A percentile compares a stretch with the other conserved stretches of the same genome.
These are phyloP conservation scores for Spinibarbus caldwelli DNA, from an alignment of 2,797 vertebrate species.

Conservation along the genomic window DNA sequence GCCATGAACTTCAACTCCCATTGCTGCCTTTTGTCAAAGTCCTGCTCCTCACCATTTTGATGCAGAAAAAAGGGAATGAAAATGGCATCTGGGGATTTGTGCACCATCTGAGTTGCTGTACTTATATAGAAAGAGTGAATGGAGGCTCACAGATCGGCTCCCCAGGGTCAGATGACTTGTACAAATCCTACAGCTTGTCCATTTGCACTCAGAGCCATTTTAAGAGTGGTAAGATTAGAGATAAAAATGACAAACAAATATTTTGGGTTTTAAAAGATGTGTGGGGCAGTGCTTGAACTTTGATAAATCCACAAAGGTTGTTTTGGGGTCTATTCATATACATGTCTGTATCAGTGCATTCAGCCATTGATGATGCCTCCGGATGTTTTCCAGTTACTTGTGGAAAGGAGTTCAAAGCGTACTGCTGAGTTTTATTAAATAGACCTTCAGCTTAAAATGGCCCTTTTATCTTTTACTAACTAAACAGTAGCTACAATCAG, in stretches of 20 bases:
- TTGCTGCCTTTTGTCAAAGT: constrained; percentile 44
- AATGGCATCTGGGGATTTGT: constrained; percentile 61
- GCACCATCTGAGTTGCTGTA: constrained; percentile 62
- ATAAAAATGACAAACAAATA: constrained; percentile 54
- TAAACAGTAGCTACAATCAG: background rate
- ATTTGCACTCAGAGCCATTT: constrained; percentile 62
- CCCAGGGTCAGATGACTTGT: constrained; percentile 62
- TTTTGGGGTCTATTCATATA: background rate
- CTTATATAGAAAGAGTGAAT: constrained; percentile 67
- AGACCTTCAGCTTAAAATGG: background rate
- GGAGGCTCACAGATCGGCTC: constrained; percentile 59
- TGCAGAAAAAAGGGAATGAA: constrained; percentile 51
- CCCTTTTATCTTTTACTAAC: background rate
- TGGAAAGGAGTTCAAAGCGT: background rate
- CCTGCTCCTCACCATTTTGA: constrained; percentile 59
- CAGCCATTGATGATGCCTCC: background rate
- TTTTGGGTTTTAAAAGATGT: constrained; percentile 48
- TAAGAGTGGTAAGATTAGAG: constrained; percentile 54
- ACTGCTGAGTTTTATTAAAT: constrained; percentile 1
- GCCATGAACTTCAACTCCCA: constrained; percentile 63
- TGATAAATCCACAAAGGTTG: background rate
- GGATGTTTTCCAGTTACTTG: background rate
- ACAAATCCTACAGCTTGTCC: constrained; percentile 58
- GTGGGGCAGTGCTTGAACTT: constrained; percentile 43
- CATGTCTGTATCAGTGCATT: background rate